A percentile compares a stretch with the other conserved stretches of the same genome.
phyloP scores from a whole-genome alignment of 2,888 invertebrate species.

The Drosophila nigritarsus region DNA sequence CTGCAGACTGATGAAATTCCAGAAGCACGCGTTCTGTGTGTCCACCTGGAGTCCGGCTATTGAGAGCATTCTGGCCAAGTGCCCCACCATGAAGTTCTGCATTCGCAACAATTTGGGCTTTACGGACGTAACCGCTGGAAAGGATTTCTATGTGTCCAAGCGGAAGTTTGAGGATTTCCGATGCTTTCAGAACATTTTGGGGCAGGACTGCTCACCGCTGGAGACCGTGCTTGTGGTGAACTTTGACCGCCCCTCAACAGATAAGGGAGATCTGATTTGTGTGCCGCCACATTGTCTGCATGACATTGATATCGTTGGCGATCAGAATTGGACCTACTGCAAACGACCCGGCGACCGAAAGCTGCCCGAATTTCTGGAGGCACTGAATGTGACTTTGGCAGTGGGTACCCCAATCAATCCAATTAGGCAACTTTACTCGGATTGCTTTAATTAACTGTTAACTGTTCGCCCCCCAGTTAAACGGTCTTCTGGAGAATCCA shows the following conservation, averaged over 20 bases:
- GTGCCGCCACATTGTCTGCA: conserved; percentile 56
- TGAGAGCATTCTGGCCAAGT: conserved; percentile 87
- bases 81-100: conserved; percentile 88
- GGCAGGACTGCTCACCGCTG: conserved; percentile 79
- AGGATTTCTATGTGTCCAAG: conserved; percentile 80
- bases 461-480: conserved; percentile 30
- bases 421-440: neutral
- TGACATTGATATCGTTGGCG: conserved; percentile 27
- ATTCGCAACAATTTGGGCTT: conserved; percentile 87
- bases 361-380: conserved; percentile 65
- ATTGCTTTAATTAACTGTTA: neutral
- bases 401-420: conserved; percentile 37
- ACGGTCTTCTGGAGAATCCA: conserved; percentile 71
- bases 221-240: conserved; percentile 79
- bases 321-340: conserved; percentile 75
- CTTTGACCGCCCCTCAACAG: conserved; percentile 62
- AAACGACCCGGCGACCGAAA: conserved; percentile 73
- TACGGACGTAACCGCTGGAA: conserved; percentile 86
- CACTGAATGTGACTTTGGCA: conserved; percentile 63
- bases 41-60: conserved; percentile 88
- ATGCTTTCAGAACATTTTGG: conserved; percentile 69
- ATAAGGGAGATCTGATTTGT: conserved; percentile 40
- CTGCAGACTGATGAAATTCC: conserved; percentile 73
- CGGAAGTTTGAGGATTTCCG: conserved; percentile 75
- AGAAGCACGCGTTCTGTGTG: conserved; percentile 83